These are phyloP conservation scores for Nephrotoma appendiculata DNA, from an alignment of 2,888 invertebrate species.

Conservation along the genomic window DNA sequence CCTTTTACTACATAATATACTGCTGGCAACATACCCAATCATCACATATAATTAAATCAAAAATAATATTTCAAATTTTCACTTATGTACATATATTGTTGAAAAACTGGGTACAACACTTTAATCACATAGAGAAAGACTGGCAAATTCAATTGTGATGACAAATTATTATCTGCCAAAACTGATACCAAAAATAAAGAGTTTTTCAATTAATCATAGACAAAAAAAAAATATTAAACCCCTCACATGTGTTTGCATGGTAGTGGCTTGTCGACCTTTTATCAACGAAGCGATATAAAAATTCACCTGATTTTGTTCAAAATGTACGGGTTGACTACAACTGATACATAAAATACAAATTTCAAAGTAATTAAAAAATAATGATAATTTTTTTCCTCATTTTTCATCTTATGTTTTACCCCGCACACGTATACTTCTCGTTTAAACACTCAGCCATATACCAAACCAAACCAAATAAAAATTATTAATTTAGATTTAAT, in stretches of 20 bases:
- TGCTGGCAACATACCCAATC: not conserved
- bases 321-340: not conserved
- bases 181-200: not conserved
- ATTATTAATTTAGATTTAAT: not conserved
- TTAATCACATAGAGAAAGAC: not conserved
- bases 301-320: not conserved
- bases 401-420: not conserved
- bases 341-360: not conserved
- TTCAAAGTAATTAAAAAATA: not conserved
- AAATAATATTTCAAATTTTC: not conserved
- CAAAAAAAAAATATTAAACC: not conserved
- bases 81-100: not conserved
- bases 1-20: not conserved
- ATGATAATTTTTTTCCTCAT: not conserved
- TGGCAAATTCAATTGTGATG: not conserved
- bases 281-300: not conserved
- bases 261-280: not conserved
- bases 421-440: not conserved
- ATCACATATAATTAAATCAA: not conserved
- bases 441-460: not conserved
- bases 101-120: not conserved
- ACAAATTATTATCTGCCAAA: constrained; percentile 1
- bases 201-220: not conserved
- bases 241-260: not conserved
- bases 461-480: not conserved